Evolutionary conservation across 2,888 invertebrate species (phyloP).

Genomic region (Arrhopalites spinosus): DNA sequence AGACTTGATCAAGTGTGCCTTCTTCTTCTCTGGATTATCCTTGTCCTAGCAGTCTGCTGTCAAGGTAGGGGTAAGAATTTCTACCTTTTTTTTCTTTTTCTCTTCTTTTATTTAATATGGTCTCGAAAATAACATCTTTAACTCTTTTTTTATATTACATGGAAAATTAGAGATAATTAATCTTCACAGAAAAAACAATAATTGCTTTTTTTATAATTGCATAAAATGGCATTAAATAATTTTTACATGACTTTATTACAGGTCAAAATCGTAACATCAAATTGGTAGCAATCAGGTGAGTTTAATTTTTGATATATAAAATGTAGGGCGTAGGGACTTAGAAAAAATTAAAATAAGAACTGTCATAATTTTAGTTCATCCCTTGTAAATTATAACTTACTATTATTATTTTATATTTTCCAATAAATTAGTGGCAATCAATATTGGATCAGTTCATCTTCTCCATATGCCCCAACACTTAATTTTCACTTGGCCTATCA

Average conservation of each 20-base stretch:
- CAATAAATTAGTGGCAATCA: constrained; percentile 55
- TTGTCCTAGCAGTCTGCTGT: constrained; percentile 26
- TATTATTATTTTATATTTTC: too few species aligned
- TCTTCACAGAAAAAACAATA: neutral
- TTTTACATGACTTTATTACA: constrained; percentile 22
- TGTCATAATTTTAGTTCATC: too few species aligned
- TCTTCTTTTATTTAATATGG: neutral
- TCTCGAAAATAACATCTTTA: neutral
- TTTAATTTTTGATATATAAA: too few species aligned
- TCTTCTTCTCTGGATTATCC: neutral
- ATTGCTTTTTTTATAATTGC: constrained; percentile 6
- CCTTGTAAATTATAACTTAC: too few species aligned
- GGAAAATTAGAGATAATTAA: neutral
- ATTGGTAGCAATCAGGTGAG: constrained; percentile 51
- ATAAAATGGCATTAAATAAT: neutral
- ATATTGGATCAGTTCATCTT: constrained; percentile 56
- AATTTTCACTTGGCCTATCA: constrained; percentile 87
- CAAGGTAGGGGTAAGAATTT: constrained; percentile 34
- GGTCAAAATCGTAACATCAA: constrained; percentile 55
- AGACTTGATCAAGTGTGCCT: neutral
- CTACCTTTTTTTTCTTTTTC: neutral
- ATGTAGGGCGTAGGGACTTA: too few species aligned
- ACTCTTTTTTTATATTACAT: too few species aligned
- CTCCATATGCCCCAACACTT: constrained; percentile 55
- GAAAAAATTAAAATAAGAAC: too few species aligned